phyloP scores from a whole-genome alignment of 2,113 vertebrate genomes.

The Strigops habroptila region DNA sequence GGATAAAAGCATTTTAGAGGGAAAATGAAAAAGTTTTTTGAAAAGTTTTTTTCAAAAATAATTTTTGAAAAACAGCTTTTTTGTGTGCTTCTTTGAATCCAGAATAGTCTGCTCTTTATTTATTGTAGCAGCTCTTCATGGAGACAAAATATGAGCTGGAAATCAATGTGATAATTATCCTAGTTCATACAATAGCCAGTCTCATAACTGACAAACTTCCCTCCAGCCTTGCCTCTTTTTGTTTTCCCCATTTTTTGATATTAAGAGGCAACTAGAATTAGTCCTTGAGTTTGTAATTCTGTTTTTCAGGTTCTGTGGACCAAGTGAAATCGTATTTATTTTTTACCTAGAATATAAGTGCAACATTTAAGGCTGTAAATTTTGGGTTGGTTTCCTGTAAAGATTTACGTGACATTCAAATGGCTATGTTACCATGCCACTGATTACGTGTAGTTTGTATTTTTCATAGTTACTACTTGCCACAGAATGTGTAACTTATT shows the following conservation, averaged over 20 bases:
- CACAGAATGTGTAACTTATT: background rate
- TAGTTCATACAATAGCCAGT: background rate
- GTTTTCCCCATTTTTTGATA: rapidly evolving
- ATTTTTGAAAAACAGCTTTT: background rate
- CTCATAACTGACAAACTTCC: background rate
- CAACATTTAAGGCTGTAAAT: background rate
- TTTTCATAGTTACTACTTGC: background rate
- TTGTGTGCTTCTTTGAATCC: background rate
- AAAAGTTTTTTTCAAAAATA: too few species aligned
- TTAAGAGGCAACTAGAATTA: background rate
- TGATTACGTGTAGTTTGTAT: background rate
- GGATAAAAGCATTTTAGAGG: background rate
- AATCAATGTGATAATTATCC: background rate
- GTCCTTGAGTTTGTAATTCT: background rate
- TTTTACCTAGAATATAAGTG: background rate
- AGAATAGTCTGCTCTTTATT: background rate
- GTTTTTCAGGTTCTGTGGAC: background rate
- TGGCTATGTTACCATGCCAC: background rate
- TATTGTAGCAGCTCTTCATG: background rate
- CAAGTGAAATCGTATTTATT: background rate
- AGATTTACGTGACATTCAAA: background rate
- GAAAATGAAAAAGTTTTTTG: background rate
- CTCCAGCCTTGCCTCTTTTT: background rate
- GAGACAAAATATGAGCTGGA: background rate
- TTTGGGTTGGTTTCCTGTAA: background rate